Percentiles rank a stretch among this genome's conserved stretches.
These are phyloP conservation scores for Stenichneumon culpator DNA, from an alignment of 2,888 invertebrate species.

Conservation along the genomic window DNA sequence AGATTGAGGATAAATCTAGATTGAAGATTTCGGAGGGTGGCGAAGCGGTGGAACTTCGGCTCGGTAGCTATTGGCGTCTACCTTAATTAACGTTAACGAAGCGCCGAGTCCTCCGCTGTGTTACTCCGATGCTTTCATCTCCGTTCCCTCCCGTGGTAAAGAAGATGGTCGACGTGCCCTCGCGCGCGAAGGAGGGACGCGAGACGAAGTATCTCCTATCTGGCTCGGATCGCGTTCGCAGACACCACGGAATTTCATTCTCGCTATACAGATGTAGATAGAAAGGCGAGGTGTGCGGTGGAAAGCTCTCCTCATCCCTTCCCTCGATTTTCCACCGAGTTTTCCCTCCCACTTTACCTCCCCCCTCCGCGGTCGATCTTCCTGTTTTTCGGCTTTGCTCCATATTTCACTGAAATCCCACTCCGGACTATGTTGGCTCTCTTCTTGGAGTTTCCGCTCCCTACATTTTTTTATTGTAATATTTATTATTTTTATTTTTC, in stretches of 20 bases:
- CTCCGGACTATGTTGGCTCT: not conserved
- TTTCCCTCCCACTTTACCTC: slow-evolving; percentile 12
- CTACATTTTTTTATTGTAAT: not conserved
- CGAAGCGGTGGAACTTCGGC: not conserved
- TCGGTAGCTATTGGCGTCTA: slow-evolving; percentile 65
- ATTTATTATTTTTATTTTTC: not conserved
- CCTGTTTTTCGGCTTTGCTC: slow-evolving; percentile 70
- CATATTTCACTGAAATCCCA: slow-evolving; percentile 72
- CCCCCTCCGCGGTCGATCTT: slow-evolving; percentile 49
- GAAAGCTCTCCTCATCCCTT: slow-evolving; percentile 48
- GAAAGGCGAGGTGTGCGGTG: not conserved
- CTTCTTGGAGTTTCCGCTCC: slow-evolving; percentile 38
- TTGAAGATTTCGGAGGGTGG: not conserved
- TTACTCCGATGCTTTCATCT: slow-evolving; percentile 24
- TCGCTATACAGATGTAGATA: slow-evolving; percentile 39
- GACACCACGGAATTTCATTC: slow-evolving; percentile 76
- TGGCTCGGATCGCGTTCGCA: slow-evolving; percentile 66
- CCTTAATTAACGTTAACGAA: slow-evolving; percentile 80
- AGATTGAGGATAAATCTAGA: slow-evolving; percentile 21
- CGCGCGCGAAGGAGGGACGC: slow-evolving; percentile 10
- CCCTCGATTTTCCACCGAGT: slow-evolving; percentile 19
- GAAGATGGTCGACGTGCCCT: slow-evolving; percentile 40
- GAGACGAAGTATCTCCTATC: slow-evolving; percentile 41
- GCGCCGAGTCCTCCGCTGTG: slow-evolving; percentile 52
- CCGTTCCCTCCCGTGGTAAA: slow-evolving; percentile 39